These are phyloP conservation scores for Noctuana brunneofusca DNA, from an alignment of 2,888 invertebrate species.

Conservation along the genomic window DNA sequence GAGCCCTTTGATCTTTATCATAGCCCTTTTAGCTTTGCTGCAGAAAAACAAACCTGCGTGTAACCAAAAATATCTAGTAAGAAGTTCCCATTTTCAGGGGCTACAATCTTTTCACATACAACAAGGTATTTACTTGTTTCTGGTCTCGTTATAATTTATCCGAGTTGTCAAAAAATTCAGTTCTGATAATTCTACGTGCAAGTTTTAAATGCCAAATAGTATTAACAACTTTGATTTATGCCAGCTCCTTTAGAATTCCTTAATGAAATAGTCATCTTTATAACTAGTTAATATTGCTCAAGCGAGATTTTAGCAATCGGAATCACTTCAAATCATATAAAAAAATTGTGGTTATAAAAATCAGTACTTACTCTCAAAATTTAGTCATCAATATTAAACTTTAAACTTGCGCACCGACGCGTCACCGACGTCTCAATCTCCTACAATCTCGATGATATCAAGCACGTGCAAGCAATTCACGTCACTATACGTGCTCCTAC, in stretches of 20 bases:
- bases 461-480: slow-evolving; percentile 53
- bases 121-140: too few species aligned
- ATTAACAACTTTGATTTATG: too few species aligned
- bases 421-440: slow-evolving; percentile 45
- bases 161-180: too few species aligned
- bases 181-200: too few species aligned
- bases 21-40: slow-evolving; percentile 9
- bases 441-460: slow-evolving; percentile 58
- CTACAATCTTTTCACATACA: too few species aligned
- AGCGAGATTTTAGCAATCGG: not conserved
- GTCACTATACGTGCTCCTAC: slow-evolving; percentile 67
- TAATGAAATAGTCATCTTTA: too few species aligned
- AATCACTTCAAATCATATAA: not conserved
- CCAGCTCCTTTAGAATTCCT: too few species aligned
- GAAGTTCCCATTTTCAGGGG: too few species aligned
- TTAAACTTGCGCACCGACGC: not conserved
- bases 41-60: not conserved
- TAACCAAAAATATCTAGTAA: too few species aligned
- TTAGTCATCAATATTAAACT: not conserved
- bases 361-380: not conserved
- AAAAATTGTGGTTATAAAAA: not conserved
- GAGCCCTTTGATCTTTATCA: slow-evolving; percentile 40
- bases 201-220: too few species aligned
- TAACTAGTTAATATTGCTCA: too few species aligned
- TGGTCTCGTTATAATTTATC: too few species aligned